Evolutionary conservation across 2,888 invertebrate genomes (phyloP).

Genomic region (Eupithecia pulchellata): DNA sequence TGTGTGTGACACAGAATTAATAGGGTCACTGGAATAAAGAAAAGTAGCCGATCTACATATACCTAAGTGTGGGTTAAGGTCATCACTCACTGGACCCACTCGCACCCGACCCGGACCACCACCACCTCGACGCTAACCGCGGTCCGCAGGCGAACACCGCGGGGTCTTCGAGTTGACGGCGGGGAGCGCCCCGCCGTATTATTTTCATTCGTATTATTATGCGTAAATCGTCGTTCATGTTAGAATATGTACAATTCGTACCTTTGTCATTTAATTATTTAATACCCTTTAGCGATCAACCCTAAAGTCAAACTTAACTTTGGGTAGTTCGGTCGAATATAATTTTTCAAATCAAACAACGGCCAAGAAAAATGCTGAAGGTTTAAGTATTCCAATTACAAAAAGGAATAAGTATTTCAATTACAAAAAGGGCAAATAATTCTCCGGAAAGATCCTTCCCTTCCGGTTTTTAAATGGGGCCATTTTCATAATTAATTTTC

Average conservation of each 20-base stretch:
- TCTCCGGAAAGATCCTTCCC: slow-evolving; percentile 10
- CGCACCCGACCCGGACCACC: no score
- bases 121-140: no score
- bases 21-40: neutral
- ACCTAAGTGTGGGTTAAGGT: no score
- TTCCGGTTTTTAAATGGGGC: slow-evolving; percentile 11
- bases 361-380: neutral
- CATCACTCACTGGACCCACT: no score
- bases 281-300: neutral
- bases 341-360: neutral
- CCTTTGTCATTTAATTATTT: no score
- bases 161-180: no score
- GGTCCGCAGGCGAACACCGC: no score
- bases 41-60: neutral
- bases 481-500: slow-evolving; percentile 13
- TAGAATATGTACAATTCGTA: no score
- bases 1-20: neutral
- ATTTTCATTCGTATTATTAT: no score
- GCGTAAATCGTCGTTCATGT: no score
- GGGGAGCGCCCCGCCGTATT: no score
- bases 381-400: slow-evolving; percentile 4
- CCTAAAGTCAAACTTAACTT: neutral
- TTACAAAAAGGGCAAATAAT: slow-evolving; percentile 2
- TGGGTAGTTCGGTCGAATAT: neutral
- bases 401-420: slow-evolving; percentile 6